These are phyloP conservation scores for Malurus alboscapulatus DNA, from an alignment of 2,113 vertebrate species.

Conservation along the genomic window DNA sequence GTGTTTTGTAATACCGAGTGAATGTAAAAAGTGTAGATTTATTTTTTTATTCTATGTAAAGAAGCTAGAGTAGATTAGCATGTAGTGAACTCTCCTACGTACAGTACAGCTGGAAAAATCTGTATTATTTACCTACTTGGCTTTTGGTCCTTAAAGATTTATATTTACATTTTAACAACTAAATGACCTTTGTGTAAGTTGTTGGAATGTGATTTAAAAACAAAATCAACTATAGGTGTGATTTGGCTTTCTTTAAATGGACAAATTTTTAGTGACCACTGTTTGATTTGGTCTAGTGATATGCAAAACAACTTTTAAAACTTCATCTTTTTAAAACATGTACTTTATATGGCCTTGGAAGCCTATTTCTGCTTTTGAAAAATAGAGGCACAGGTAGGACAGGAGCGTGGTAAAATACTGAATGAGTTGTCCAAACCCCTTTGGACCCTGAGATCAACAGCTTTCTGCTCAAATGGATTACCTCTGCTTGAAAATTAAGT, in stretches of 20 bases:
- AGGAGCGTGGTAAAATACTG: background rate
- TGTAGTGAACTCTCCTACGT: background rate
- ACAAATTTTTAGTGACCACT: background rate
- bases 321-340: background rate
- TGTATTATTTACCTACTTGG: background rate
- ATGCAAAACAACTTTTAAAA: background rate
- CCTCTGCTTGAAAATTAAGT: background rate
- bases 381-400: background rate
- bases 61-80: background rate
- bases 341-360: background rate
- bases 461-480: background rate
- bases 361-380: background rate
- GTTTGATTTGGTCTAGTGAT: background rate
- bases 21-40: background rate
- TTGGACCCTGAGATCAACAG: rapidly evolving
- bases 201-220: background rate
- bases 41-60: background rate
- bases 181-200: background rate
- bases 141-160: background rate
- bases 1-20: background rate
- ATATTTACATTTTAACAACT: background rate
- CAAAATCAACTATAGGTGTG: background rate
- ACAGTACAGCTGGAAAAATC: background rate
- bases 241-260: background rate
- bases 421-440: background rate